Base-by-base conservation (phyloP, 2,113 vertebrate species). In the Pterocles gutturalis region DNA sequence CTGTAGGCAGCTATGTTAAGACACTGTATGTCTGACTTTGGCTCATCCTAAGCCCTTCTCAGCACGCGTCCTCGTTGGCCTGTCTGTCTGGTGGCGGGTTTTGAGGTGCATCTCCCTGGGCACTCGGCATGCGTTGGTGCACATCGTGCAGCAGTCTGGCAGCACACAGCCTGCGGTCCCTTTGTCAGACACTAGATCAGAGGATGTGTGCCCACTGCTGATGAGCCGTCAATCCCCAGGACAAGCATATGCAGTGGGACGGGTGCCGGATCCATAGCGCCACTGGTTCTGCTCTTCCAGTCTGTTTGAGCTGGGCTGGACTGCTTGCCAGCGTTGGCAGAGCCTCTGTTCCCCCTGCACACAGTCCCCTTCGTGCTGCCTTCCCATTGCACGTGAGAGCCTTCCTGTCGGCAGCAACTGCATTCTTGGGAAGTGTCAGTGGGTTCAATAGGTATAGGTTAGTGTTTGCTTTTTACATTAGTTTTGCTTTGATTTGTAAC, bases 231-330 rank as follows among this genome's bases (percentile, higher is more conserved):
- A 77, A 2, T 62, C 57, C 1, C 1, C 11, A 25, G 70, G 29
- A 54, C 29, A 48, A 45, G 33, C 5, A 11, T 19, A 7, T 34
- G 29, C 45, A 43, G 25, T 8, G 10, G 64, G 34, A 11, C 69
- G 58, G 66, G 3, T 70, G 13, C 48, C 45, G 34, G 5, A 3
- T 79, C 21, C 6, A 7, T 71, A 60, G 31, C 72, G 36, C 48
- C 36, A 17, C 18, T 48, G 60, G 17, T 54, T 24, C 5, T 45
- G 41, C 12, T 17, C 49, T 57, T 90, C 29, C 49, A 36, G 49
- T 15, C 45, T 1, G 0, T 38, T 69, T 1, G 5, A 51, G 36
- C 0, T 1, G 53, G 12, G 5, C 22, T 0, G 1, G 29, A 5
- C 49, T 1, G 6, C 31, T 51, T 72, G 17, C 24, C 38, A 12